Evolutionary conservation across 37 sponge, comb jelly and placozoan genomes (phyloP).

Genomic region (Tethya wilhelma): DNA sequence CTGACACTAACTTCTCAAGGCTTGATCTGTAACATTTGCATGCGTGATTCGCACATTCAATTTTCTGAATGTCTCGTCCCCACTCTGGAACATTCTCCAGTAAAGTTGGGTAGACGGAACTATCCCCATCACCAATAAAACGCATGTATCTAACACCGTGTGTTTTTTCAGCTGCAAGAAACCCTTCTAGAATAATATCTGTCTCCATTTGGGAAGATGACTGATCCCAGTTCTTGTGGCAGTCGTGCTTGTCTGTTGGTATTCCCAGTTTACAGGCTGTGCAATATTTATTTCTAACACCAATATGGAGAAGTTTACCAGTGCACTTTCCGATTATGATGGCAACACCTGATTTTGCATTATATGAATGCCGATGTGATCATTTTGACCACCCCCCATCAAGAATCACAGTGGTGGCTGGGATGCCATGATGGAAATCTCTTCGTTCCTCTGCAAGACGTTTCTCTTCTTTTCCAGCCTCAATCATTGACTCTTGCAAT

Average conservation of each 20-base stretch:
- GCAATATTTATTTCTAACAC: constrained; percentile 2
- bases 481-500: neutral
- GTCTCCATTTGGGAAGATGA: constrained; percentile 47
- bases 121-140: constrained; percentile 52
- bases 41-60: constrained; percentile 65
- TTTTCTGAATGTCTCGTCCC: constrained; percentile 27
- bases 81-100: constrained; percentile 24
- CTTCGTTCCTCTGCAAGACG: neutral
- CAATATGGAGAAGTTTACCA: constrained; percentile 18
- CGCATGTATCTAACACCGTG: constrained; percentile 45
- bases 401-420: constrained; percentile 19
- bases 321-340: constrained; percentile 10
- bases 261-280: neutral
- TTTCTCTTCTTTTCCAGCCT: constrained; percentile 20
- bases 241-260: neutral
- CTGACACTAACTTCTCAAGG: constrained; percentile 29
- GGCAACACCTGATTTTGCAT: constrained; percentile 26
- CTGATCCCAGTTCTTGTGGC: constrained; percentile 10
- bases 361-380: constrained; percentile 17
- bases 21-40: constrained; percentile 37
- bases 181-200: constrained; percentile 60
- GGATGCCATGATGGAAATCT: constrained; percentile 5
- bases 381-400: constrained; percentile 31
- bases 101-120: constrained; percentile 48
- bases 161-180: constrained; percentile 23